A percentile compares a stretch with the other conserved stretches of the same genome.
Evolutionary conservation across 2,888 invertebrate genomes (phyloP).

Genomic region (Parnassius glacialis): DNA sequence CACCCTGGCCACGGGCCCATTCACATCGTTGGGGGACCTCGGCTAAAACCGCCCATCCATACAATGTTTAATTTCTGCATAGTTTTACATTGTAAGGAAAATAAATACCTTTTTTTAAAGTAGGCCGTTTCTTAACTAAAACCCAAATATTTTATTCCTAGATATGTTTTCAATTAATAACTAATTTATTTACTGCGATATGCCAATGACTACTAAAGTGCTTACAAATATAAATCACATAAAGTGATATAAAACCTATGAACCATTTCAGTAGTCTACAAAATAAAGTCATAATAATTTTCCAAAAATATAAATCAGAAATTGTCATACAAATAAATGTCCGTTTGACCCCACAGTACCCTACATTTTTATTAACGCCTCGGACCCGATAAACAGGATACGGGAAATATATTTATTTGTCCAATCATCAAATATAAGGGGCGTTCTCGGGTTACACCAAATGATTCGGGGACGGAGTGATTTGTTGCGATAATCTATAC

Average conservation of each 20-base stretch:
- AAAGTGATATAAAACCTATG: too few relatives aligned
- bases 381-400: slow-evolving; percentile 78
- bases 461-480: slow-evolving; percentile 71
- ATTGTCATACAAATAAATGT: slow-evolving; percentile 3
- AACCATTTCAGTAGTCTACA: not conserved
- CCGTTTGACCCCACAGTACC: slow-evolving; percentile 44
- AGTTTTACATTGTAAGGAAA: not conserved
- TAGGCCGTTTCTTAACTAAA: not conserved
- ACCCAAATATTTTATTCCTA: not conserved
- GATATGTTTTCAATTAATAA: too few relatives aligned
- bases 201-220: too few relatives aligned
- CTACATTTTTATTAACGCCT: slow-evolving; percentile 81
- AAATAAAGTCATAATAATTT: not conserved
- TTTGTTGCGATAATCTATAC: slow-evolving; percentile 78
- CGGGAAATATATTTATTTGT: slow-evolving; percentile 80
- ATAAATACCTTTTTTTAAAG: too few relatives aligned
- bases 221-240: too few relatives aligned
- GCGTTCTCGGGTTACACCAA: slow-evolving; percentile 77
- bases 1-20: slow-evolving; percentile 75
- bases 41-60: slow-evolving; percentile 34
- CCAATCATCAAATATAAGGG: slow-evolving; percentile 79
- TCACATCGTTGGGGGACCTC: slow-evolving; percentile 59
- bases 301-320: not conserved
- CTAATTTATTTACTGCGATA: too few relatives aligned
- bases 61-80: slow-evolving; percentile 1